phyloP scores from a whole-genome alignment of 2,888 invertebrate species.

The Ischnus inquisitorius region DNA sequence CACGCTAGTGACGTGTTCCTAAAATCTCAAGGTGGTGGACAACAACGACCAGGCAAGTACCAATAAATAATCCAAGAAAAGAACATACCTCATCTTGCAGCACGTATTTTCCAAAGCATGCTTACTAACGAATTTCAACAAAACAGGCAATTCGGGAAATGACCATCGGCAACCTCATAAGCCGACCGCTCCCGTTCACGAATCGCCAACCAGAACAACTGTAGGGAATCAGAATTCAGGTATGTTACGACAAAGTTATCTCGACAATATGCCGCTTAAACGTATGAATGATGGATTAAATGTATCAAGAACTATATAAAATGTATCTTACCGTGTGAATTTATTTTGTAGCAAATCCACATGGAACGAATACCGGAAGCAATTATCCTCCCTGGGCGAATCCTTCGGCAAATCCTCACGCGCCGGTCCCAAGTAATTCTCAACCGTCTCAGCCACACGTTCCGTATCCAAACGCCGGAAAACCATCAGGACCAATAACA shows the following conservation, averaged over 20 bases:
- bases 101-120: not conserved
- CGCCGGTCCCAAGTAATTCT: constrained; percentile 21
- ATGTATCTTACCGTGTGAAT: not conserved
- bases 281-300: not conserved
- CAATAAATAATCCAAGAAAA: not conserved
- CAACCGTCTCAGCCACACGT: constrained; percentile 25
- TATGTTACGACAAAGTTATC: not conserved
- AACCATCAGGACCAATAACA: constrained; percentile 1
- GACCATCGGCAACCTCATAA: constrained; percentile 56
- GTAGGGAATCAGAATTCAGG: constrained; percentile 47
- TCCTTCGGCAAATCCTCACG: constrained; percentile 60
- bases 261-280: not conserved
- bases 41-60: constrained; percentile 69
- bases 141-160: constrained; percentile 25
- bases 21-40: constrained; percentile 71
- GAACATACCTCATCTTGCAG: not conserved
- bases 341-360: constrained; percentile 24
- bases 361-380: constrained; percentile 23
- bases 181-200: constrained; percentile 53
- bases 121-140: not conserved
- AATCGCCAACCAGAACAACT: constrained; percentile 41
- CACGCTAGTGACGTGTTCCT: constrained; percentile 68
- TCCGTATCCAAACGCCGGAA: constrained; percentile 26
- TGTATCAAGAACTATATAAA: not conserved
- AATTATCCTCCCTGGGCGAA: constrained; percentile 66